A percentile compares a stretch with the other conserved stretches of the same genome.
Conservation (phyloP, 2,797 vertebrate genomes). For the Crenuchus spilurus region DNA sequence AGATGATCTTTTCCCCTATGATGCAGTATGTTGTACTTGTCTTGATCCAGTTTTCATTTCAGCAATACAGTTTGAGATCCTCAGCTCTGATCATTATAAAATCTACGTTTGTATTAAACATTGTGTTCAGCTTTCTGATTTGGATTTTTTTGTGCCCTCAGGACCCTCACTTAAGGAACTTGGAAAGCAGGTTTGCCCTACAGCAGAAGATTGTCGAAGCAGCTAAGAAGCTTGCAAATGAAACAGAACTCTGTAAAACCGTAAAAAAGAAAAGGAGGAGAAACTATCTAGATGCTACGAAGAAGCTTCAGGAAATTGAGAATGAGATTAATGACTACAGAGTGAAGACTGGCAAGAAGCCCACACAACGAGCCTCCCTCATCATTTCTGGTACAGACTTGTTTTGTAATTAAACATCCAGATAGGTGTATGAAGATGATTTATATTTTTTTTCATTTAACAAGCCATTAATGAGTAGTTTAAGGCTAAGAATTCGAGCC, state of each 20-base stretch:
- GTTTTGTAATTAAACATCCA: neutral
- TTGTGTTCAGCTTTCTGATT: no score
- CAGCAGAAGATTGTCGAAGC: slow-evolving; percentile 96
- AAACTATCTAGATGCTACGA: slow-evolving; percentile 85
- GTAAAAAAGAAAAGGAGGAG: slow-evolving; percentile 92
- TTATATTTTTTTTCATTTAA: neutral
- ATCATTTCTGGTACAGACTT: slow-evolving; percentile 81
- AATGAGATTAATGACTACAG: slow-evolving; percentile 88
- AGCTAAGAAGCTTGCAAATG: slow-evolving; percentile 86
- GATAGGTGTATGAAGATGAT: neutral
- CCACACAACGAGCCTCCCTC: slow-evolving; percentile 85
- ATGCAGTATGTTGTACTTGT: slow-evolving; percentile 75
- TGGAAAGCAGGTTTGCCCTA: slow-evolving; percentile 91
- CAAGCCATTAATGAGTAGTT: neutral
- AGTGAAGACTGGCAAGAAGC: slow-evolving; percentile 85
- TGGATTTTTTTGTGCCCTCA: slow-evolving; percentile 48
- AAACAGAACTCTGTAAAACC: slow-evolving; percentile 89
- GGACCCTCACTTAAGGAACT: slow-evolving; percentile 89
- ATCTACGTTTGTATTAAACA: no score
- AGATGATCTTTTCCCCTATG: slow-evolving; percentile 86
- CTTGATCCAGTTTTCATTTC: neutral
- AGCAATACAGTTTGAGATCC: neutral
- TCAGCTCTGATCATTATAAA: neutral
- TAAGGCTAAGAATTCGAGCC: neutral
- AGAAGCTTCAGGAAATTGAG: slow-evolving; percentile 89